These are phyloP conservation scores for Colinus virginianus DNA, from an alignment of 2,113 vertebrate genomes.

Conservation along the genomic window DNA sequence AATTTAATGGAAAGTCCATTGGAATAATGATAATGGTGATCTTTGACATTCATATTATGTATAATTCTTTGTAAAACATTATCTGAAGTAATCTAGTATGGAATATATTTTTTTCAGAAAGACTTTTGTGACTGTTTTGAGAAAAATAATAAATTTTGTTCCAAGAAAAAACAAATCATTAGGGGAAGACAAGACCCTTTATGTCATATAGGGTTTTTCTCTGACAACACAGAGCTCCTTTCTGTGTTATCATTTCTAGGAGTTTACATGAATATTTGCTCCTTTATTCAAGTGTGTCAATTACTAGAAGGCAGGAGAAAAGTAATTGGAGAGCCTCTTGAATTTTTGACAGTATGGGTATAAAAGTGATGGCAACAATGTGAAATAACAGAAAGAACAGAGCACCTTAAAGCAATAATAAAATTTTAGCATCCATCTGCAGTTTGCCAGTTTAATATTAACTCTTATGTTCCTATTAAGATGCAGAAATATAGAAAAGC, in stretches of 20 bases:
- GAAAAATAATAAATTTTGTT: not conserved
- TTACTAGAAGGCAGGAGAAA: not conserved
- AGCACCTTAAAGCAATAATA: not conserved
- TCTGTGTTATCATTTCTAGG: not conserved
- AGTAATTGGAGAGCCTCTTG: not conserved
- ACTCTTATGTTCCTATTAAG: not conserved
- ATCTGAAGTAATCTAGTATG: conserved; percentile 13
- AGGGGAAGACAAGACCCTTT: not conserved
- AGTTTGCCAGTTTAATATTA: not conserved
- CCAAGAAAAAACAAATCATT: not conserved
- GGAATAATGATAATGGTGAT: conserved; percentile 10
- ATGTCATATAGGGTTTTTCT: not conserved
- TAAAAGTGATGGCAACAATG: not conserved
- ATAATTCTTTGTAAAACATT: conserved; percentile 22
- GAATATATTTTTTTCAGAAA: not conserved
- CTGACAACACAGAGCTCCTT: not conserved
- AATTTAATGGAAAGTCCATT: conserved; percentile 43
- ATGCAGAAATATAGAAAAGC: not conserved
- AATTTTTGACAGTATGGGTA: not conserved
- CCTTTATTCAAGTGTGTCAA: not conserved
- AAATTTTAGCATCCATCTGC: not conserved
- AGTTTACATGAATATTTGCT: not conserved
- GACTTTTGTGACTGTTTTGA: not conserved
- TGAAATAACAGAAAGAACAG: not conserved
- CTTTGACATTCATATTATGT: conserved; percentile 28